Base-by-base conservation (phyloP, 2,113 vertebrate genomes). In the Phainopepla nitens region DNA sequence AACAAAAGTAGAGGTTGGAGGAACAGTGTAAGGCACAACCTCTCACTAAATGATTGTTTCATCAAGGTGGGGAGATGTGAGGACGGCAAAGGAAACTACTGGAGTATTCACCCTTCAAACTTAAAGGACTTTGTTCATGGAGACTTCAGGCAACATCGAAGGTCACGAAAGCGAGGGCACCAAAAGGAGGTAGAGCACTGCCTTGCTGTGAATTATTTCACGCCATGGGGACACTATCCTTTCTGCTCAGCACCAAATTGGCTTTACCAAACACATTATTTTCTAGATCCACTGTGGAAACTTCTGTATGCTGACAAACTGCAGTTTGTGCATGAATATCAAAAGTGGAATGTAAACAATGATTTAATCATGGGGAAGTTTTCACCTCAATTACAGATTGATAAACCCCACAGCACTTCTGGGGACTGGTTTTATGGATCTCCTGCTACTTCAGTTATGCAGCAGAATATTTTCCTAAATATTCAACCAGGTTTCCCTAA, bases 21-120 rank as follows among this genome's bases (percentile, higher is more conserved):
- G 68, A 97, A 98, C 82, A 97, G 96, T 13, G 36, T 96, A 27
- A 96, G 94, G 78, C 94, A 97, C 64, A 96, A 95, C 44, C 96
- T 97, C 73, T 97, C 95, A 22, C 88, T 97, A 68, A 98, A 97
- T 51, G 96, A 97, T 35, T 97, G 97, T 57, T 98, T 98, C 87
- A 96, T 98, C 78, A 97, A 95, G 75, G 93, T 96, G 50, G 96
- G 91, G 76, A 97, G 96, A 86, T 97, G 96, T 73, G 94, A 97
- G 64, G 96, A 97, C 28, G 93, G 96, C 15, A 98, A 98, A 94
- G 96, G 96, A 54, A 97, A 97, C 65, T 98, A 96, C 82, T 97
- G 97, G 97, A 96, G 94, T 44, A 97, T 97, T 27, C 96, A 97
- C 41, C 96, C 97, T 15, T 88, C 90, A 61, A 97, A 97, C 45